phyloP scores from a whole-genome alignment of 2,797 vertebrate genomes.

The Parauchenoglanis ngamensis region DNA sequence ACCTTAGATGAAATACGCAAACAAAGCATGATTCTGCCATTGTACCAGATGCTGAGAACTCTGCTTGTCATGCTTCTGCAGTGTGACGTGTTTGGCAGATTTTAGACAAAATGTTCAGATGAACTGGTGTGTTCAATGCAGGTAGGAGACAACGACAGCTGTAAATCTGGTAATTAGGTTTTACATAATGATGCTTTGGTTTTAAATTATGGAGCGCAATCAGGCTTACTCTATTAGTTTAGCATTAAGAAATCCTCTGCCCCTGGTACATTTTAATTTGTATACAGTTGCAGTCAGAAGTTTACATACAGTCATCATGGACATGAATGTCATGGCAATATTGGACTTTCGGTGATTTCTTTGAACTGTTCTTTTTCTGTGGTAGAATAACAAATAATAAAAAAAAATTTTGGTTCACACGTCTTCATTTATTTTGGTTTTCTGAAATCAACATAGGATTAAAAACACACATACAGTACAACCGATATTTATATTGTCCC shows the following conservation, averaged over 20 bases:
- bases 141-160: constrained; percentile 19
- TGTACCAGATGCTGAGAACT: constrained; percentile 9
- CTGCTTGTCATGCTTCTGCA: background rate
- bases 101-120: background rate
- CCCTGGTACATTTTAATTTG: background rate
- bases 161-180: constrained; percentile 32
- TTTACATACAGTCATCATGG: no score
- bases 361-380: no score
- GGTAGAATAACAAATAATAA: background rate
- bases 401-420: no score
- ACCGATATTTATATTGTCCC: no score
- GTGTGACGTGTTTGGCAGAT: constrained; percentile 10
- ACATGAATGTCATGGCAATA: no score
- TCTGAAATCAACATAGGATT: no score
- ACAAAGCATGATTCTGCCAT: constrained; percentile 23
- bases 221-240: constrained; percentile 19
- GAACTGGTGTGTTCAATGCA: background rate
- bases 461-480: no score
- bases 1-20: constrained; percentile 33
- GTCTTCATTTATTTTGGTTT: no score
- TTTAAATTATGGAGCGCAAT: background rate
- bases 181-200: constrained; percentile 12
- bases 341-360: no score
- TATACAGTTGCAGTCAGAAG: no score
- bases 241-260: background rate